phyloP scores from a whole-genome alignment of 2,888 invertebrate species.

The Drosophila infuscata region DNA sequence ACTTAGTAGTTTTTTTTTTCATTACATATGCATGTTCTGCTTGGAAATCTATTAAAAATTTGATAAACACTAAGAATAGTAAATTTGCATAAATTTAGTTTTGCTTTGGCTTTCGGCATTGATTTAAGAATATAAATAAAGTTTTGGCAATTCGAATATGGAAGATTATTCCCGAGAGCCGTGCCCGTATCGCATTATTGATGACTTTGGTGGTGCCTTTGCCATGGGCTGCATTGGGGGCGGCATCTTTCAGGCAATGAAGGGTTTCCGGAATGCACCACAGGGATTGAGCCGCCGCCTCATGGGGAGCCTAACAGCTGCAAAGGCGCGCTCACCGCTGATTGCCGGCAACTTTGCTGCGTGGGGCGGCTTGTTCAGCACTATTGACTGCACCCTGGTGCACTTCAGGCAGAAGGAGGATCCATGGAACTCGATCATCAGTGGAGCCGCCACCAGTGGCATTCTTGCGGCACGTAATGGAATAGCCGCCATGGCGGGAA shows the following conservation, averaged over 20 bases:
- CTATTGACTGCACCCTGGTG: slow-evolving; percentile 66
- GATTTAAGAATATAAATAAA: not conserved
- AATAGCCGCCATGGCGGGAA: slow-evolving; percentile 65
- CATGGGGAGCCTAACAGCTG: slow-evolving; percentile 55
- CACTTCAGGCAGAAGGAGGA: slow-evolving; percentile 66
- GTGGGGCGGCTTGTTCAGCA: slow-evolving; percentile 68
- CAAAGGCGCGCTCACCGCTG: slow-evolving; percentile 59
- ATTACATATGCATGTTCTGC: slow-evolving; percentile 26
- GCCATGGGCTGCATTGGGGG: slow-evolving; percentile 99
- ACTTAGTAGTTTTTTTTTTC: slow-evolving; percentile 8
- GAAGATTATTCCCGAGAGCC: slow-evolving; percentile 98
- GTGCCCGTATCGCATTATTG: slow-evolving; percentile 99
- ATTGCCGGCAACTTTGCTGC: slow-evolving; percentile 70
- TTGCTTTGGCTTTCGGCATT: slow-evolving; percentile 17
- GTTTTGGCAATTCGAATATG: slow-evolving; percentile 86
- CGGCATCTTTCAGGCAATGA: slow-evolving; percentile 97
- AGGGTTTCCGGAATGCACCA: slow-evolving; percentile 98
- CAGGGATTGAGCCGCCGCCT: slow-evolving; percentile 86
- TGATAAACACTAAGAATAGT: slow-evolving; percentile 19
- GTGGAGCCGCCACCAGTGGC: slow-evolving; percentile 70
- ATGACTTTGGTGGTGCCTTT: slow-evolving; percentile 99
- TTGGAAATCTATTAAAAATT: slow-evolving; percentile 37
- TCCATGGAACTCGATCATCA: slow-evolving; percentile 74
- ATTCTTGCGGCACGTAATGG: slow-evolving; percentile 65
- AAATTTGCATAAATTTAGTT: slow-evolving; percentile 34